Percentiles rank a stretch among this genome's conserved stretches.
phyloP scores from a whole-genome alignment of 1,140 invertebrate genomes.

The Caenorhabditis brenneri region DNA sequence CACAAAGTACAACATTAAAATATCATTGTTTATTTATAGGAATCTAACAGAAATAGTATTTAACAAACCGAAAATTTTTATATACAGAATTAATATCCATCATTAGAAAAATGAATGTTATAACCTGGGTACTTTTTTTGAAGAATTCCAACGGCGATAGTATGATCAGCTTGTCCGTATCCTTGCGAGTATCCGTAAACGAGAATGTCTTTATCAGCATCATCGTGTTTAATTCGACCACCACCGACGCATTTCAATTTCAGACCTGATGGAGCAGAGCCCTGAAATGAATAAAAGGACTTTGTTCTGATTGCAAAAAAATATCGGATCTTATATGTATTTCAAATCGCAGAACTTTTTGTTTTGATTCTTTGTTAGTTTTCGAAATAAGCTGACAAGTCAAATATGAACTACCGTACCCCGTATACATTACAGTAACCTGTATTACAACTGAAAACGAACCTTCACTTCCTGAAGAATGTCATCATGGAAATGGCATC shows the following conservation, averaged over 20 bases:
- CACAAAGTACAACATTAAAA: too few relatives aligned
- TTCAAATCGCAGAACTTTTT: too few relatives aligned
- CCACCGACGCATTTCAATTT: conserved; percentile 82
- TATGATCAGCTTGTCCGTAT: conserved; percentile 85
- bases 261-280: conserved; percentile 74
- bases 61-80: neutral
- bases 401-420: too few relatives aligned
- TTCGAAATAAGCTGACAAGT: too few relatives aligned
- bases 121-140: conserved; percentile 81
- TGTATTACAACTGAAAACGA: neutral
- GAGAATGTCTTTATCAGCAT: conserved; percentile 78
- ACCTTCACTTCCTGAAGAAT: conserved; percentile 77
- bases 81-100: conserved; percentile 78
- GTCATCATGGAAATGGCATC: conserved; percentile 79
- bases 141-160: conserved; percentile 78
- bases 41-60: neutral
- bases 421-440: too few relatives aligned
- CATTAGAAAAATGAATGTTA: conserved; percentile 80
- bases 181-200: conserved; percentile 88
- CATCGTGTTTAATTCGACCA: conserved; percentile 82
- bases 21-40: too few relatives aligned
- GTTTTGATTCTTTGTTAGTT: too few relatives aligned
- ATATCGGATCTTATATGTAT: too few relatives aligned
- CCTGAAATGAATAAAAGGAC: too few relatives aligned
- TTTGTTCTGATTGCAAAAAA: too few relatives aligned